These are phyloP conservation scores for Drosophila parthenogenetica DNA, from an alignment of 2,888 invertebrate species.

Conservation along the genomic window DNA sequence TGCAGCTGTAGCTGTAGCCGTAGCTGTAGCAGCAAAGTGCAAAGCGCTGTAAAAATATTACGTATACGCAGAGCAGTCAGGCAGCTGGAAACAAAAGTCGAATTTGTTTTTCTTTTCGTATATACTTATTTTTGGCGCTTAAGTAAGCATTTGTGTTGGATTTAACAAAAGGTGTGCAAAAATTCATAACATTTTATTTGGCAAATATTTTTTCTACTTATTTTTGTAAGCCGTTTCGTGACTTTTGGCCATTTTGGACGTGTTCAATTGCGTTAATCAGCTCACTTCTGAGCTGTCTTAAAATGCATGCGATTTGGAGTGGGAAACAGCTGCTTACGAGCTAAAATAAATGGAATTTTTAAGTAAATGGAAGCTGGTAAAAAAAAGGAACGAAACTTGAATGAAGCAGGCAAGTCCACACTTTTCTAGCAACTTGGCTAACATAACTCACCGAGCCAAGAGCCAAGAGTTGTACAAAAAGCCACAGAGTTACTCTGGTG, in stretches of 20 bases:
- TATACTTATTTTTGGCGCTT: slow-evolving; percentile 27
- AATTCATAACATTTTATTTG: no score
- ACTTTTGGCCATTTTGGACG: slow-evolving; percentile 24
- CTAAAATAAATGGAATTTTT: slow-evolving; percentile 78
- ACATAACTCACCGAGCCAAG: slow-evolving; percentile 66
- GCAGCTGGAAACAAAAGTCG: slow-evolving; percentile 53
- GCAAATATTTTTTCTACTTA: no score
- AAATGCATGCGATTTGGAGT: slow-evolving; percentile 38
- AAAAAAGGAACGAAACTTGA: slow-evolving; percentile 34
- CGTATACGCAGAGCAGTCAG: slow-evolving; percentile 50
- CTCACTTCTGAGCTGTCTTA: slow-evolving; percentile 24
- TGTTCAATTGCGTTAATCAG: slow-evolving; percentile 54
- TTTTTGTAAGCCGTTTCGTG: slow-evolving; percentile 1
- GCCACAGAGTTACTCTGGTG: slow-evolving; percentile 57
- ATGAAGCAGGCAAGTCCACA: slow-evolving; percentile 54
- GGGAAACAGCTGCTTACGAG: slow-evolving; percentile 47
- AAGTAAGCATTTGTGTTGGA: slow-evolving; percentile 44
- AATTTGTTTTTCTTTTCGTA: background rate
- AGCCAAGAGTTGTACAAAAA: slow-evolving; percentile 43
- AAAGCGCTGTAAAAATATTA: slow-evolving; percentile 74
- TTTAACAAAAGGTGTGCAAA: slow-evolving; percentile 23
- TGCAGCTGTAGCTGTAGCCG: slow-evolving; percentile 34
- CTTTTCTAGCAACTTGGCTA: slow-evolving; percentile 73
- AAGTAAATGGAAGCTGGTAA: slow-evolving; percentile 70
- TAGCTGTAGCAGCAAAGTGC: slow-evolving; percentile 62